Evolutionary conservation across 2,113 vertebrate genomes (phyloP).

Genomic region (Cyphomyrus discorhynchus): DNA sequence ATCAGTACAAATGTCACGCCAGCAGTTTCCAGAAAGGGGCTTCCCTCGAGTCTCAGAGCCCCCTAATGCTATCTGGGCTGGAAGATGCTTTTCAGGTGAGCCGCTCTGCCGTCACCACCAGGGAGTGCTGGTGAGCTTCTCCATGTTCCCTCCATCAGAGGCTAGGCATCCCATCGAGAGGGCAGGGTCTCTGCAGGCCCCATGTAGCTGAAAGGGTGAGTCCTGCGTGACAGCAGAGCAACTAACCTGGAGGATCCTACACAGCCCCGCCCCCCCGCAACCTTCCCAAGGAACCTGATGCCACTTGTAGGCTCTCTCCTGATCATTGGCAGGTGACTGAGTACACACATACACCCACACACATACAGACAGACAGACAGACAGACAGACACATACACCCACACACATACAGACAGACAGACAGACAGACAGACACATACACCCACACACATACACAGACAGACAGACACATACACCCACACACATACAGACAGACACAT

Average conservation of each 20-base stretch:
- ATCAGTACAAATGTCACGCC: neutral
- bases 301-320: constrained; percentile 41
- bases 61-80: neutral
- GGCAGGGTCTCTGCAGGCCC: too few species aligned
- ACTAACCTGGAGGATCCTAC: too few species aligned
- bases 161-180: too few species aligned
- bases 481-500: neutral
- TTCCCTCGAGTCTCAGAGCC: neutral
- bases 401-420: too few species aligned
- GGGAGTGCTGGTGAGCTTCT: too few species aligned
- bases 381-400: neutral
- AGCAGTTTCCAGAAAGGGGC: neutral
- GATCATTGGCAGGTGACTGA: constrained; percentile 55
- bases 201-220: too few species aligned
- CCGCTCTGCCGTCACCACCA: neutral
- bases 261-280: neutral
- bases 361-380: neutral
- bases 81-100: neutral
- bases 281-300: constrained; percentile 25
- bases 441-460: neutral
- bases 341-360: too few species aligned
- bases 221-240: too few species aligned
- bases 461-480: neutral
- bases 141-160: too few species aligned
- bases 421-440: too few species aligned